Conservation (phyloP, 92 coral and sea anemone species). For the Epizoanthus illoricatus region DNA sequence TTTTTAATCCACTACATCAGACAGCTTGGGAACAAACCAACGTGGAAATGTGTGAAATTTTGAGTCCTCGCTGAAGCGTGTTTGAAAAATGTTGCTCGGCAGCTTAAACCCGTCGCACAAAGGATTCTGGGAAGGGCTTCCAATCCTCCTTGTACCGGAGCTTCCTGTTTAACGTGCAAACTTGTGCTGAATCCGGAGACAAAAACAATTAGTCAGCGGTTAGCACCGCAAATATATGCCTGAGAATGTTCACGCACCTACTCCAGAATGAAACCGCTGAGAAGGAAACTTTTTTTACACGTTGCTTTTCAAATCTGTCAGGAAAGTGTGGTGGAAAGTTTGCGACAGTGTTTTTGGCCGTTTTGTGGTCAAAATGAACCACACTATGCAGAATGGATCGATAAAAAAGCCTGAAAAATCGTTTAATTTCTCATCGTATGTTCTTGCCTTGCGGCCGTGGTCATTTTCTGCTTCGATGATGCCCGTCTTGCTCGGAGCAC, state of each 20-base stretch:
- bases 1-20: too few relatives aligned
- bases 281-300: not conserved
- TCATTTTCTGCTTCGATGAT: conserved; percentile 91
- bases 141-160: too few relatives aligned
- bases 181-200: too few relatives aligned
- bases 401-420: conserved; percentile 31
- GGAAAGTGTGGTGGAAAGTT: not conserved
- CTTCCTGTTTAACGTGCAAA: too few relatives aligned
- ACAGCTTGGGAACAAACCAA: too few relatives aligned
- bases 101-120: too few relatives aligned
- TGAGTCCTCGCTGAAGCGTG: too few relatives aligned
- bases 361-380: not conserved
- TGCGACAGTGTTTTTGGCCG: too few relatives aligned
- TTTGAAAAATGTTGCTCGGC: too few relatives aligned
- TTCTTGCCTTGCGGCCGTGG: conserved; percentile 95
- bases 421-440: conserved; percentile 70
- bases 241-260: not conserved
- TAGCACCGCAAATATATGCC: not conserved
- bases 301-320: not conserved
- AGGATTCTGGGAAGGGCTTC: too few relatives aligned
- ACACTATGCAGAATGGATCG: conserved; percentile 27
- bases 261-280: not conserved
- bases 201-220: not conserved
- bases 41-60: too few relatives aligned
- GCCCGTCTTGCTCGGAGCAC: conserved; percentile 92